These are phyloP conservation scores for Cheilosia scutellata DNA, from an alignment of 2,888 invertebrate genomes.

Conservation along the genomic window DNA sequence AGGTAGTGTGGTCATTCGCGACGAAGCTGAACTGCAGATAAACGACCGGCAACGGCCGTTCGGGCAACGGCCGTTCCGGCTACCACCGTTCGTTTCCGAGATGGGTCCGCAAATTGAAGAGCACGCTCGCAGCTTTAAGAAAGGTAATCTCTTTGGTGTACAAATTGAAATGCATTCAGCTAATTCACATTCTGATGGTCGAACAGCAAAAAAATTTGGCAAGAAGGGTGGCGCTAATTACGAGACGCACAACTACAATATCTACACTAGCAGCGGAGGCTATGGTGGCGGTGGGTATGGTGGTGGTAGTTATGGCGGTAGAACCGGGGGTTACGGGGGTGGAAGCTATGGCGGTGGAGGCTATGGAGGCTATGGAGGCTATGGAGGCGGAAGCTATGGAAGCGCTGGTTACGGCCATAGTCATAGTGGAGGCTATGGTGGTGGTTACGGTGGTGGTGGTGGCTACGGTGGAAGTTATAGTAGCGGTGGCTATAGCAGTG, in stretches of 20 bases:
- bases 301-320: conserved; percentile 25
- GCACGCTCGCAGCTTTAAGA: conserved; percentile 67
- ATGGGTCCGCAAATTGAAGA: conserved; percentile 67
- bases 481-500: conserved; percentile 49
- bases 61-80: too few relatives aligned
- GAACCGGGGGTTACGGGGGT: conserved; percentile 43
- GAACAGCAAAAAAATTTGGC: conserved; percentile 38
- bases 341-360: conserved; percentile 26
- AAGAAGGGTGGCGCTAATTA: conserved; percentile 44
- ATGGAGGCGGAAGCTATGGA: conserved; percentile 37
- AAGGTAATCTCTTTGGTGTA: conserved; percentile 82
- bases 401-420: conserved; percentile 46
- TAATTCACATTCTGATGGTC: conserved; percentile 61
- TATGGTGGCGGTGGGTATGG: conserved; percentile 49
- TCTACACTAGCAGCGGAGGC: conserved; percentile 71
- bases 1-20: conserved; percentile 15
- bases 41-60: conserved; percentile 52
- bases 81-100: conserved; percentile 64
- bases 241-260: conserved; percentile 73
- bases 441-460: conserved; percentile 48
- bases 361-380: conserved; percentile 17
- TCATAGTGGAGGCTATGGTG: conserved; percentile 33
- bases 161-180: conserved; percentile 69
- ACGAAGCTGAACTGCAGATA: conserved; percentile 22
- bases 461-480: conserved; percentile 44